A percentile compares a stretch with the other conserved stretches of the same genome.
Evolutionary conservation across 1,140 invertebrate genomes (phyloP).

Genomic region (Psix sp.): DNA sequence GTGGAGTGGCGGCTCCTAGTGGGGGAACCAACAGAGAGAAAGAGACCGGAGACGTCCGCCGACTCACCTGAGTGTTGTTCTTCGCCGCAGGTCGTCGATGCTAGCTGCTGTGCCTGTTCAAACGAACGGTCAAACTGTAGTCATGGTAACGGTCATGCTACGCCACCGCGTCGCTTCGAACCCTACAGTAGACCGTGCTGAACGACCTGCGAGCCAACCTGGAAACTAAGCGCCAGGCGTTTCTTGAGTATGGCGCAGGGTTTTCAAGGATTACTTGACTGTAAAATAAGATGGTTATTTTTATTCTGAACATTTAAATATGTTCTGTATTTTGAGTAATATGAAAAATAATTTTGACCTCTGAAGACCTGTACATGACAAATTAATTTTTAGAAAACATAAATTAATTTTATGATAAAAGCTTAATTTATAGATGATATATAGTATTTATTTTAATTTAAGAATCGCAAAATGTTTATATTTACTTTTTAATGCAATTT

Average conservation of each 20-base stretch:
- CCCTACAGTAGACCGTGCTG: slow-evolving; percentile 4
- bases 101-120: slow-evolving; percentile 24
- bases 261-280: too few species aligned
- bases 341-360: too few species aligned
- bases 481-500: too few species aligned
- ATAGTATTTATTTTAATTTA: too few species aligned
- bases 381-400: too few species aligned
- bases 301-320: too few species aligned
- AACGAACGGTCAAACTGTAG: slow-evolving; percentile 45
- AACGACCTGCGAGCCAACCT: slow-evolving; percentile 16
- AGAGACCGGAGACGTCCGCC: slow-evolving; percentile 18
- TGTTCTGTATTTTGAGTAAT: too few species aligned
- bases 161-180: slow-evolving; percentile 20
- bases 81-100: slow-evolving; percentile 32
- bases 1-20: slow-evolving; percentile 10
- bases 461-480: too few species aligned
- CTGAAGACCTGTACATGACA: too few species aligned
- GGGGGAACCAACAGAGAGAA: slow-evolving; percentile 21
- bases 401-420: too few species aligned
- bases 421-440: too few species aligned
- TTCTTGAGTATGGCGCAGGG: not conserved
- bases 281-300: too few species aligned
- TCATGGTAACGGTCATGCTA: slow-evolving; percentile 49
- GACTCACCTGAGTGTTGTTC: slow-evolving; percentile 45
- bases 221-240: slow-evolving; percentile 13